Base-by-base conservation (phyloP, 2,888 invertebrate genomes). In the Sesia apiformis region DNA sequence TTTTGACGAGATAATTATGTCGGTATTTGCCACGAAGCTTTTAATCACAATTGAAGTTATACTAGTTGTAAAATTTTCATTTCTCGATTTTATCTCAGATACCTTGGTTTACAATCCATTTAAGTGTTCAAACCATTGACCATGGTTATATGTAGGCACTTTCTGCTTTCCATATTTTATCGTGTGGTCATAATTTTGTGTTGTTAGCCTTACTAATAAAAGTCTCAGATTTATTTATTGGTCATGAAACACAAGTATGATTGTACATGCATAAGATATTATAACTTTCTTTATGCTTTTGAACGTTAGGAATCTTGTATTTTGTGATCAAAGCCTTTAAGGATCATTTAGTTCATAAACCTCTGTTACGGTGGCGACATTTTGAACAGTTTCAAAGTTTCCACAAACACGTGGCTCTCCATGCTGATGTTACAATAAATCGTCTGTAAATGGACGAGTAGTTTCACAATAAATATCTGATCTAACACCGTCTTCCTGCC, bases 401-500 rank as follows among this genome's bases (percentile, higher is more conserved):
- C 59, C 60, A 53, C 56, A 58, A 59, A 63, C 58, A 60, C 59
- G 60, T 63, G 63, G 58, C 58, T 59, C 55, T 58, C 55, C 46
- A 57, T 55, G 58, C 57, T 55, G 59, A 66, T 50, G 39, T 65
- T 65, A 67, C 75, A 64, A 83, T 85, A 84, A 84, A 84, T 85
- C 74, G 72, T 77, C 60, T 67, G 67, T 74, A 81, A 84, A 81
- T 77, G 78, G 78, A 81, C 73, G 78, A 76, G 71, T 67, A 74
- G 79, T 76, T 77, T 75, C 79, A 84, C 79, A 80, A 84, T 84
- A 85, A 81, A 84, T 84, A 84, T 83, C 76, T 76, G 74, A 84
- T 84, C 81, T 79, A 80, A 84, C 84, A 78, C 79, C 80, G 80
- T 80, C 84, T 84, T 85, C 82, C 84, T 80, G 80, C 82, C 83